phyloP scores from a whole-genome alignment of 2,888 invertebrate genomes.

The Aporophyla nigra region DNA sequence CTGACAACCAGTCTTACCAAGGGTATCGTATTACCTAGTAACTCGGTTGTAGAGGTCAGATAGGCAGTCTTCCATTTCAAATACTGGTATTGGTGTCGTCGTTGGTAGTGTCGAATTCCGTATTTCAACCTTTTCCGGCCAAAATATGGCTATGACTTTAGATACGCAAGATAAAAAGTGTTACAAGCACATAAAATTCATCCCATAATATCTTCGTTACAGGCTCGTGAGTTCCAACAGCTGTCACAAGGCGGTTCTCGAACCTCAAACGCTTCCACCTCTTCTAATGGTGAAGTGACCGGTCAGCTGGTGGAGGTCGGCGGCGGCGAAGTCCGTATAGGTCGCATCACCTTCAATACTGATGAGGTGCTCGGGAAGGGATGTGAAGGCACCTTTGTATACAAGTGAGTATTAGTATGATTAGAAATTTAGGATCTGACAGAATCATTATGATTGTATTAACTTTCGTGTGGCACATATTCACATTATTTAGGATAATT shows the following conservation, averaged over 20 bases:
- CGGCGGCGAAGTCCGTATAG: conserved; percentile 93
- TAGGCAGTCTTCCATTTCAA: no score
- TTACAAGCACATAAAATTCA: neutral
- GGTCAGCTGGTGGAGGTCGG: conserved; percentile 92
- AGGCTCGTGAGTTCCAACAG: conserved; percentile 93
- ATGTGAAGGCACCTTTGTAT: conserved; percentile 99
- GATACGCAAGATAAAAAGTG: neutral
- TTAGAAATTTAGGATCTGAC: neutral
- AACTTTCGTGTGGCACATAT: neutral
- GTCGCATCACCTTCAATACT: conserved; percentile 97
- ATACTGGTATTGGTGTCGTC: no score
- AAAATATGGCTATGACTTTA: neutral
- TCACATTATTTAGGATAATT: neutral
- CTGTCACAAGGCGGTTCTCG: conserved; percentile 92
- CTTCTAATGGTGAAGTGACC: conserved; percentile 86
- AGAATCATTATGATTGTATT: neutral
- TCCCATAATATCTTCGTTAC: conserved; percentile 35
- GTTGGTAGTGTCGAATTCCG: no score
- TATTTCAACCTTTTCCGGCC: neutral
- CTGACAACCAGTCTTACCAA: no score
- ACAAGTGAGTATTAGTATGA: conserved; percentile 90
- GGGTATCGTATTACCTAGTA: no score
- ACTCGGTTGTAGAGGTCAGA: no score
- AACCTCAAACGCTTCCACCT: conserved; percentile 82
- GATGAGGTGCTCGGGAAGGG: conserved; percentile 97